Percentiles rank a stretch among this genome's conserved stretches.
These are phyloP conservation scores for Cyprinodon brontotheroides DNA, from an alignment of 2,113 vertebrate species.

Conservation along the genomic window DNA sequence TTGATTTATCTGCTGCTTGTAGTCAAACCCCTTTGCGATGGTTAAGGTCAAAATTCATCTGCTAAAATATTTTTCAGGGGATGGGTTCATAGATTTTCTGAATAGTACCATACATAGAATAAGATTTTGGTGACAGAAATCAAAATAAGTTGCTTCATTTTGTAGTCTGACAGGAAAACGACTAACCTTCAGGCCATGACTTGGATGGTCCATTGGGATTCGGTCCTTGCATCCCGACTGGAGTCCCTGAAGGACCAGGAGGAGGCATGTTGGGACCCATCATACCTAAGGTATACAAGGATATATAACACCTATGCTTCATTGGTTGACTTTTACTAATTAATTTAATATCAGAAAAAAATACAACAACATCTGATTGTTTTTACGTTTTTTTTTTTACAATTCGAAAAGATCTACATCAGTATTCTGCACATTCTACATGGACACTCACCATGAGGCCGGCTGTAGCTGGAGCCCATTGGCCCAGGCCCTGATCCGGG, in stretches of 20 bases:
- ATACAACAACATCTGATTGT: too few species aligned
- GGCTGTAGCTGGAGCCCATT: slow-evolving; percentile 83
- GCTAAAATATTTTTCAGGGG: too few species aligned
- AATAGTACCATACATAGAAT: neutral
- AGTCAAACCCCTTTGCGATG: too few species aligned
- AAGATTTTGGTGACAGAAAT: neutral
- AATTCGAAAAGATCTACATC: too few species aligned
- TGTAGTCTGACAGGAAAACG: neutral
- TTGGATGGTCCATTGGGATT: slow-evolving; percentile 92
- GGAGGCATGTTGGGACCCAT: slow-evolving; percentile 96
- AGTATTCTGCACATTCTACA: neutral
- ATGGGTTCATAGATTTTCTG: too few species aligned
- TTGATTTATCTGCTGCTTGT: too few species aligned
- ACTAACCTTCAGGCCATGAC: slow-evolving; percentile 92
- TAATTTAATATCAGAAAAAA: too few species aligned
- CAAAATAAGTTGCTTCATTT: neutral
- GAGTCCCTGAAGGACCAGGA: slow-evolving; percentile 89
- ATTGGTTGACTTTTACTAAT: neutral
- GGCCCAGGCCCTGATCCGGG: slow-evolving; percentile 80
- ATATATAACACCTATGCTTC: neutral
- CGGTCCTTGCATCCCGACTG: slow-evolving; percentile 90
- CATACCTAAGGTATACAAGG: slow-evolving; percentile 79
- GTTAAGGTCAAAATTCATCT: too few species aligned
- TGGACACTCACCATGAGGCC: slow-evolving; percentile 86
- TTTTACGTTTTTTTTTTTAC: too few species aligned